Percentiles rank a stretch among this genome's conserved stretches.
Evolutionary conservation across 2,113 vertebrate genomes (phyloP).

Genomic region (Boulengeromyrus knoepffleri): DNA sequence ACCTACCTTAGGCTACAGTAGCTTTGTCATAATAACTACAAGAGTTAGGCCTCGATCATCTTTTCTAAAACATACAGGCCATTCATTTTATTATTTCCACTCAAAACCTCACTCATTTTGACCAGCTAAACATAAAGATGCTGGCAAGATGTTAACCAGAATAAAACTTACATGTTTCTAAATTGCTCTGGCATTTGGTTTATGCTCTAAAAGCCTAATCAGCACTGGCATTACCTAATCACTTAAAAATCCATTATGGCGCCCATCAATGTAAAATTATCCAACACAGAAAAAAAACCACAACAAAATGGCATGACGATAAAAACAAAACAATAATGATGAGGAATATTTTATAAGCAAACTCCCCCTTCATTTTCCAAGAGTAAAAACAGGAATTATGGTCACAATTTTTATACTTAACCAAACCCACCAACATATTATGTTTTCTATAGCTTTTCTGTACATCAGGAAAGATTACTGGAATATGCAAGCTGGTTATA

Average conservation of each 20-base stretch:
- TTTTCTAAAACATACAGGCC: not conserved
- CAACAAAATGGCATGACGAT: not conserved
- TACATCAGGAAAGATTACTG: not conserved
- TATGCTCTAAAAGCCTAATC: not conserved
- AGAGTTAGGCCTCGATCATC: not conserved
- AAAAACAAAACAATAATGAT: not conserved
- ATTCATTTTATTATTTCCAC: not conserved
- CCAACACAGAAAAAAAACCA: constrained; percentile 39
- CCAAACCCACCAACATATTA: not conserved
- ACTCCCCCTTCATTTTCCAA: not conserved
- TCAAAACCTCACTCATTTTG: not conserved
- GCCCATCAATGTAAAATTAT: constrained; percentile 39
- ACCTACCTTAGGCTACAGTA: not conserved
- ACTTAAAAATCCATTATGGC: not conserved
- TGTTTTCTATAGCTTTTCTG: not conserved
- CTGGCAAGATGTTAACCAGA: not conserved
- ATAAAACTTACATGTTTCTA: not conserved
- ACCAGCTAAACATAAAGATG: not conserved
- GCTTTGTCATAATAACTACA: not conserved
- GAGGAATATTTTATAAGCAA: not conserved
- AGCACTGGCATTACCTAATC: not conserved
- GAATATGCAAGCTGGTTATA: not conserved
- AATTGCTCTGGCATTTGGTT: not conserved
- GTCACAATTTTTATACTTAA: not conserved
- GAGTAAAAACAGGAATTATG: not conserved